Evolutionary conservation across 2,888 invertebrate species (phyloP).

Genomic region (Bombylius major): DNA sequence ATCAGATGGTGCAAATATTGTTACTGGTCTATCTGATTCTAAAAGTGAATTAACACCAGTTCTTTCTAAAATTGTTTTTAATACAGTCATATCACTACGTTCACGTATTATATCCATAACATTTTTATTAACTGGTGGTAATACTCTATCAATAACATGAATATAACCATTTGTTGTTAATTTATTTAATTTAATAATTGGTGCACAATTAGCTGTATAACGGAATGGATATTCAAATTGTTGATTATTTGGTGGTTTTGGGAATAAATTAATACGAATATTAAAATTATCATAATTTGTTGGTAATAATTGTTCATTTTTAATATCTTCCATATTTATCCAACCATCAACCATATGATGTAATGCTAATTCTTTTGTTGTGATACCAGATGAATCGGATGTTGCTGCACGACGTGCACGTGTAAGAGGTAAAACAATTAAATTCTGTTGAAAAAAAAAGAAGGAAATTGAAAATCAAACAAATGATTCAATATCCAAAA

Average conservation of each 20-base stretch:
- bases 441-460: conserved; percentile 34
- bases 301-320: conserved; percentile 42
- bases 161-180: conserved; percentile 53
- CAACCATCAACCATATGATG: conserved; percentile 47
- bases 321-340: conserved; percentile 42
- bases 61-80: conserved; percentile 42
- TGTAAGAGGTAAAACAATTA: conserved; percentile 29
- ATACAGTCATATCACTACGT: conserved; percentile 45
- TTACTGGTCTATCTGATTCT: conserved; percentile 42
- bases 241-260: conserved; percentile 22
- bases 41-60: conserved; percentile 44
- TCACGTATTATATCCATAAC: conserved; percentile 45
- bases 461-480: not conserved
- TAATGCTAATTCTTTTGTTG: conserved; percentile 40
- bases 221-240: conserved; percentile 26
- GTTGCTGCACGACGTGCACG: conserved; percentile 16
- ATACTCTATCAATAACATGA: conserved; percentile 48
- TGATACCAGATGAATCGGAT: conserved; percentile 24
- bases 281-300: conserved; percentile 28
- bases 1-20: conserved; percentile 54
- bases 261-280: conserved; percentile 31
- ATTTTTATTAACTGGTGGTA: conserved; percentile 42
- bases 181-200: conserved; percentile 46
- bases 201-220: conserved; percentile 55
- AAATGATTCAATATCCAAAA: not conserved